Evolutionary conservation across 1,140 invertebrate genomes (phyloP), one percentile per base, ranked within the genome.

Genomic region (Sipha flava): DNA sequence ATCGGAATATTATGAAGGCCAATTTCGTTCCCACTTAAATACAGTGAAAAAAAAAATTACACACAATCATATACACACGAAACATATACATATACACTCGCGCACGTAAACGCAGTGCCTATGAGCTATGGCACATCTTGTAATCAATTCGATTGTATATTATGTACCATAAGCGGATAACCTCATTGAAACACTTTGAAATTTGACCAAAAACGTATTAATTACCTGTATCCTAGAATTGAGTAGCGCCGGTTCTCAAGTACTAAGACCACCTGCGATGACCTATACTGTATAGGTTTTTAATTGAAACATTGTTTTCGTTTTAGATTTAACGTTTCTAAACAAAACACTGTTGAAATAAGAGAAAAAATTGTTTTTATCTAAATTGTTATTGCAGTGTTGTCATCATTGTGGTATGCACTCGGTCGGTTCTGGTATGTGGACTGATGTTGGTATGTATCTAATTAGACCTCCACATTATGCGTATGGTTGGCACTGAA

Each of bases 91-190:
- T 34, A 57, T 52, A 40, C 34, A 57, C n/a, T 49, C 49, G 23
- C 47, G 21, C 34, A 26, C 31, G 49, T 57, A 75, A 52, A 73
- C 70, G 49, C 7, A 57, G 52, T 75, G 49, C 49, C 49, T 40
- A 52, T 34, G 43, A 34, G 31, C 49, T 40, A 52, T 34, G 43
- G 31, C 31, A 45, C n/a, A 45, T 43, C 49, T 75, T 26, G 72
- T 75, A 75, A 75, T 75, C 72, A 75, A 57, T 57, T 57, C 72
- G 72, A 75, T 75, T 75, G 52, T 75, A 37, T 52, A n/a, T n/a
- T n/a, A 23, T 57, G 72, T 43, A 57, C 29, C 9, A 73, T 23
- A 34, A 73, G 47, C 47, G 70, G 29, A 47, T 73, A 73, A 73
- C 70, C 70, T 73, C 70, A 73, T 54, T 54, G 70, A 73, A 47